A percentile compares a stretch with the other conserved stretches of the same genome.
Evolutionary conservation across 2,888 invertebrate species (phyloP).

Genomic region (Onchidella celtica): DNA sequence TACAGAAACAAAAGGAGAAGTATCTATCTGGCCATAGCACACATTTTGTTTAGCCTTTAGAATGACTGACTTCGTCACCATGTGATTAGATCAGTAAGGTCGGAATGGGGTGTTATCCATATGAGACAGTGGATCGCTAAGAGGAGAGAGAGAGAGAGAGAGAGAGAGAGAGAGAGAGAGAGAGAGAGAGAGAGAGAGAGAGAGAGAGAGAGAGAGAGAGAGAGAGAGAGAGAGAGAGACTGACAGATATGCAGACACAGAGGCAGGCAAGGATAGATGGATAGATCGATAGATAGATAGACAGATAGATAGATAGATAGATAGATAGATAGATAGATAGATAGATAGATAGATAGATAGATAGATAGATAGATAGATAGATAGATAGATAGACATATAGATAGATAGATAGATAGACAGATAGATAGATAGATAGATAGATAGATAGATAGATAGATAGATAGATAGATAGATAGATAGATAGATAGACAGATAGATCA

Average conservation of each 20-base stretch:
- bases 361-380: neutral
- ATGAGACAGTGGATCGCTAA: too few species aligned
- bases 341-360: neutral
- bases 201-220: neutral
- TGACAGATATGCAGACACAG: neutral
- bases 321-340: neutral
- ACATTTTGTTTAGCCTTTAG: too few species aligned
- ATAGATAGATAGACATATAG: neutral
- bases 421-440: neutral
- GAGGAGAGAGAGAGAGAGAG: too few species aligned
- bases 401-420: neutral
- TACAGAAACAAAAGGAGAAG: too few species aligned
- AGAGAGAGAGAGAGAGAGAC: neutral
- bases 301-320: neutral
- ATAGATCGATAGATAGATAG: neutral
- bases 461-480: neutral
- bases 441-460: neutral
- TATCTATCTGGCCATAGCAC: too few species aligned
- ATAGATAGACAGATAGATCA: neutral
- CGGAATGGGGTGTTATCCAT: too few species aligned
- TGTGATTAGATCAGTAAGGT: too few species aligned
- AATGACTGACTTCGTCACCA: too few species aligned
- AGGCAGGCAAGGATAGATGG: neutral
- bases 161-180: too few species aligned
- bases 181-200: too few species aligned